phyloP scores from a whole-genome alignment of 2,888 invertebrate genomes.

The Stegana nigrithorax region DNA sequence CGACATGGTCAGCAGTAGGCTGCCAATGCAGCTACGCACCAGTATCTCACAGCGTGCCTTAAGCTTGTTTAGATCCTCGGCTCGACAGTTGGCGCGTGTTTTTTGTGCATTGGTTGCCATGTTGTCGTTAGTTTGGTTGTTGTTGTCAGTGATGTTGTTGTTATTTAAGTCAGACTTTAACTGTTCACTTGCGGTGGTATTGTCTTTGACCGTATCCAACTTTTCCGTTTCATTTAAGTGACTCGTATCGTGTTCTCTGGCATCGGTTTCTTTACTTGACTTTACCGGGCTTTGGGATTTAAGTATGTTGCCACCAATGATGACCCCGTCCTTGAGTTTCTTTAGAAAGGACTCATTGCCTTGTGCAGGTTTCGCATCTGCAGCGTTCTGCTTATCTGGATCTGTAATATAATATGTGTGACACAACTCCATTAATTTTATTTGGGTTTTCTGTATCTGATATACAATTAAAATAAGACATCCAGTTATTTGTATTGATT shows the following conservation, averaged over 20 bases:
- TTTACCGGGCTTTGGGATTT: constrained; percentile 45
- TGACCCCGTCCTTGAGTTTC: constrained; percentile 37
- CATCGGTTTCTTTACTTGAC: constrained; percentile 9
- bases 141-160: background rate
- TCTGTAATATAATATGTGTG: too few relatives aligned
- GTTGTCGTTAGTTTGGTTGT: constrained; percentile 32
- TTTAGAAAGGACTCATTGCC: constrained; percentile 48
- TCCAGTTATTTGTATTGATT: too few relatives aligned
- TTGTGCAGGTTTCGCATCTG: constrained; percentile 42
- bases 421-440: too few relatives aligned
- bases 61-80: constrained; percentile 80
- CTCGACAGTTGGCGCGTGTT: constrained; percentile 83
- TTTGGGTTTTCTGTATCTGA: too few relatives aligned
- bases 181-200: constrained; percentile 38
- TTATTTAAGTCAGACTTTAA: constrained; percentile 17
- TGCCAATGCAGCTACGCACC: constrained; percentile 85
- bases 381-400: constrained; percentile 12
- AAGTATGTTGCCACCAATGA: constrained; percentile 33
- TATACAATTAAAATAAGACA: too few relatives aligned
- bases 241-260: background rate
- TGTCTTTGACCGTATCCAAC: constrained; percentile 25
- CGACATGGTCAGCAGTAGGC: constrained; percentile 82
- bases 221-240: constrained; percentile 41
- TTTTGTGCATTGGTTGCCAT: constrained; percentile 71
- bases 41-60: constrained; percentile 79